A percentile compares a stretch with the other conserved stretches of the same genome.
Evolutionary conservation across 2,113 vertebrate species (phyloP).

Genomic region (Genyomyrus donnyi): DNA sequence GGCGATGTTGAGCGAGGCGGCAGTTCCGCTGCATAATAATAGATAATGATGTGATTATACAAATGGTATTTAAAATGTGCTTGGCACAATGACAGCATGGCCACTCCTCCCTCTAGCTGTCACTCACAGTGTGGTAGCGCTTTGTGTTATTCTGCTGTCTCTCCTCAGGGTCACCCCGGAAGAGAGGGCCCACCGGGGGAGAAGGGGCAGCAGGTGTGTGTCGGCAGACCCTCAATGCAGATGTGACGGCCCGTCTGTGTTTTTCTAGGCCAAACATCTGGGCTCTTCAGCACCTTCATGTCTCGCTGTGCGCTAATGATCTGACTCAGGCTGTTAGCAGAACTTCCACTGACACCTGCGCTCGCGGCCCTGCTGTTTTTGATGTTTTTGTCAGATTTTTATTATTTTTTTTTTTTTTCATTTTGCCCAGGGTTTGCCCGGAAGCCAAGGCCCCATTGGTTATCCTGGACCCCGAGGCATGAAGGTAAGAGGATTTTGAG

Average conservation of each 20-base stretch:
- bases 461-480: conserved; percentile 84
- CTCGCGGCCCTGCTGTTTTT: background rate
- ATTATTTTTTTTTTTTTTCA: background rate
- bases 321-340: background rate
- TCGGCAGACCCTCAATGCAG: conserved; percentile 8
- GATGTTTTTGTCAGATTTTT: background rate
- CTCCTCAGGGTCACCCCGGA: conserved; percentile 78
- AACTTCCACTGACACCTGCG: background rate
- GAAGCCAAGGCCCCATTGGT: conserved; percentile 69
- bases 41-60: background rate
- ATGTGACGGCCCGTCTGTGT: background rate
- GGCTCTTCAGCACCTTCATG: background rate
- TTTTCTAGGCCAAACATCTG: conserved; percentile 5
- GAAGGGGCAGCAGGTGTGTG: conserved; percentile 77
- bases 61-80: background rate
- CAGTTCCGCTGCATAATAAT: background rate
- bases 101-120: background rate
- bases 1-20: background rate
- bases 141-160: conserved; percentile 23
- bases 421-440: conserved; percentile 62
- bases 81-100: background rate
- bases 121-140: background rate
- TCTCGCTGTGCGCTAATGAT: background rate
- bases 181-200: conserved; percentile 81
- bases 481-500: conserved; percentile 64